Conservation (phyloP, 2,797 vertebrate species). For the Dipus sagitta region DNA sequence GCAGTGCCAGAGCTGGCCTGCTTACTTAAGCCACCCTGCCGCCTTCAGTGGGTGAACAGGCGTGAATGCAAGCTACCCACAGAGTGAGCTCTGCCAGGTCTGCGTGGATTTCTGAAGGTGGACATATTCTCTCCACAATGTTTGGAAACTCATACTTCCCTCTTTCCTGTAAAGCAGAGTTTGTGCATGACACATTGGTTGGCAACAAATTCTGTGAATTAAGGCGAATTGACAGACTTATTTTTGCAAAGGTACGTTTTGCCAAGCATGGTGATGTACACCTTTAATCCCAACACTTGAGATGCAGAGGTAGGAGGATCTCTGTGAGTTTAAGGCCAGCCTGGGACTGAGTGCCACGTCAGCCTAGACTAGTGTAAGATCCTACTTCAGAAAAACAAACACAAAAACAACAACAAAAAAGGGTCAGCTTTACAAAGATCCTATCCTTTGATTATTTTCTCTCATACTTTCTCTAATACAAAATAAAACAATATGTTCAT, state of each 20-base stretch:
- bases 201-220: not conserved
- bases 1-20: conserved; percentile 16
- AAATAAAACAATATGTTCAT: not conserved
- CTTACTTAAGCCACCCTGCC: conserved; percentile 41
- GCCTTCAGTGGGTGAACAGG: conserved; percentile 12
- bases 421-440: not conserved
- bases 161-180: not conserved
- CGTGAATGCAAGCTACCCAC: not conserved
- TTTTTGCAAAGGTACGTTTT: not conserved
- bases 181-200: not conserved
- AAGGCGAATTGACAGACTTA: conserved; percentile 8
- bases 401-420: not conserved
- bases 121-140: not conserved
- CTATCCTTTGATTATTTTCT: conserved; percentile 13
- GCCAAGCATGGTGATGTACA: too few species aligned
- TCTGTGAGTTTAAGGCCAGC: too few species aligned
- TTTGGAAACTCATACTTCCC: not conserved
- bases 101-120: not conserved
- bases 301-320: too few species aligned
- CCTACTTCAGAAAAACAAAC: too few species aligned
- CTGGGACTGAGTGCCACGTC: too few species aligned
- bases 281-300: too few species aligned
- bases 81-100: not conserved
- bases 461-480: not conserved
- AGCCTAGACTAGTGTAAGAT: too few species aligned